Base-by-base conservation (phyloP, 2,797 vertebrate species). In the Aselliscus stoliczkanus region DNA sequence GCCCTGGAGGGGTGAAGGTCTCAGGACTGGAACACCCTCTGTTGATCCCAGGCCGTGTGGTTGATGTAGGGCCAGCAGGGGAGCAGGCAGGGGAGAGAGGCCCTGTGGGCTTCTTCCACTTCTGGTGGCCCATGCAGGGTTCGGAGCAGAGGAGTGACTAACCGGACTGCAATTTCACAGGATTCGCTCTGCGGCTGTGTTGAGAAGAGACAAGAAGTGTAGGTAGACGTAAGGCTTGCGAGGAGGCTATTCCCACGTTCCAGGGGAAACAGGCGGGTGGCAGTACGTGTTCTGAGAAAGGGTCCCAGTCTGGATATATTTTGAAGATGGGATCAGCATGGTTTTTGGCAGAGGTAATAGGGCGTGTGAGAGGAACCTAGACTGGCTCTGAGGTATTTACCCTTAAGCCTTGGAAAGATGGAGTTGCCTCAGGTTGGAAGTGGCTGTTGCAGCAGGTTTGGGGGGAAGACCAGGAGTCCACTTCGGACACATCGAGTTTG, bases 71-170 rank as follows among this genome's bases (percentile, higher is more conserved):
- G 72, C 5, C 13, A 31, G 25, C 58, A 21, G 54, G 27, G 31
- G n/a, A 17, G 56, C 58, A 12, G 12, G 2, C 4, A 14, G 6
- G 12, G 29, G 14, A 12, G 58, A 25, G 31, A 4, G 20, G 7
- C 44, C 56, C 9, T 2, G 27, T 1, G 0, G 54, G 0, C 27
- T 47, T 12, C 9, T 50, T 14, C 47, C 17, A 17, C 47, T 88
- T 52, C 18, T 23, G 17, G n/a, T 27, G 21, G 29, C 20, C 27
- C 1, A 0, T 1, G 20, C 4, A 20, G 60, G 4, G 1, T n/a
- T 67, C 88, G 37, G 50, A 27, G 37, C 23, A 60, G 62, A 44
- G 27, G 29, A 31, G 58, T 12, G 31, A n/a, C 37, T 56, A 34
- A 25, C 42, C 50, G 62, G 18, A 27, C 18, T 44, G 37, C 5